phyloP scores from a whole-genome alignment of 2,113 vertebrate species.

The Sorex araneus region DNA sequence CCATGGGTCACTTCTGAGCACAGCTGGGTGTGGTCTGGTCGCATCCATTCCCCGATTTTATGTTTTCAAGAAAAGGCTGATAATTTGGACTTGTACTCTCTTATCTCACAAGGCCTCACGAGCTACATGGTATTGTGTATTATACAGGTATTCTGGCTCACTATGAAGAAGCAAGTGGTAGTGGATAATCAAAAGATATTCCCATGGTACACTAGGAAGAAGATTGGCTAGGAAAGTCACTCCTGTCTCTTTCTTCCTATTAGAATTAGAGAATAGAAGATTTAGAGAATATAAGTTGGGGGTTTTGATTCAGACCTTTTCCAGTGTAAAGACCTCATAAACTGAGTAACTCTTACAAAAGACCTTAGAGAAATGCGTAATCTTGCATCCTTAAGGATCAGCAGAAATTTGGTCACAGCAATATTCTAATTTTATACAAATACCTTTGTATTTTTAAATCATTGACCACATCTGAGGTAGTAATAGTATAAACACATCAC shows the following conservation, averaged over 20 bases:
- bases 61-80: conserved; percentile 2
- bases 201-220: conserved; percentile 47
- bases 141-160: conserved; percentile 25
- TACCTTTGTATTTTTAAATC: conserved; percentile 13
- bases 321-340: background rate
- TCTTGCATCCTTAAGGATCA: background rate
- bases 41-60: background rate
- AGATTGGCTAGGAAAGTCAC: conserved; percentile 49
- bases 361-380: background rate
- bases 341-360: background rate
- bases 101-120: background rate
- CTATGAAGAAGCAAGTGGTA: conserved; percentile 57
- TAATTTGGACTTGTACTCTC: background rate
- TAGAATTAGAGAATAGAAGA: background rate
- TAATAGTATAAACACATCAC: background rate
- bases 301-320: background rate
- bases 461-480: background rate
- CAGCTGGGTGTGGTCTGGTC: too few relatives aligned
- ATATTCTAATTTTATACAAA: conserved; percentile 44
- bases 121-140: background rate
- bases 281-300: conserved; percentile 1
- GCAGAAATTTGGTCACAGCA: background rate
- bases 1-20: too few relatives aligned
- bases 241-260: background rate
- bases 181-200: conserved; percentile 37